These are phyloP conservation scores for Gorsachius magnificus DNA, from an alignment of 2,797 vertebrate genomes.

Conservation along the genomic window DNA sequence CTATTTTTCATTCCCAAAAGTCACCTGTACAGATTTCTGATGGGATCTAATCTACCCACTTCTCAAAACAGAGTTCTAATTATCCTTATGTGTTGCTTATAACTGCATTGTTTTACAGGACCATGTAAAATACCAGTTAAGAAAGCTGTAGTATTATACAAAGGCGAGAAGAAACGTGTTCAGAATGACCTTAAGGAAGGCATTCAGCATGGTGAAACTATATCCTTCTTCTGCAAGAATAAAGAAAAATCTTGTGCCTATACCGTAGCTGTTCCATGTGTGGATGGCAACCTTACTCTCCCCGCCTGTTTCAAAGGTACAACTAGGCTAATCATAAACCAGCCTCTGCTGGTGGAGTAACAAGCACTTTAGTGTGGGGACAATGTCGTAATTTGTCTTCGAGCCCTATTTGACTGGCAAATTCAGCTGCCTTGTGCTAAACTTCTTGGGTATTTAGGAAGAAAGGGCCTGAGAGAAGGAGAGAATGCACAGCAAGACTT, in stretches of 20 bases:
- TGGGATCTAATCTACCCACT: background rate
- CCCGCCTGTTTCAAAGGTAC: slow-evolving; percentile 88
- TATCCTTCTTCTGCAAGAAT: slow-evolving; percentile 88
- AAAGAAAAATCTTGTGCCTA: slow-evolving; percentile 84
- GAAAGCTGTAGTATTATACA: slow-evolving; percentile 85
- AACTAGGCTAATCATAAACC: background rate
- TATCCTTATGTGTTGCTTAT: background rate
- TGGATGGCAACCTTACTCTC: slow-evolving; percentile 79
- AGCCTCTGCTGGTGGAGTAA: background rate
- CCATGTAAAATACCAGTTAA: slow-evolving; percentile 83
- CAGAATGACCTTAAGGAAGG: slow-evolving; percentile 80
- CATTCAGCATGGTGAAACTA: slow-evolving; percentile 79
- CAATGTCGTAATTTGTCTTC: background rate
- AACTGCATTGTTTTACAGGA: slow-evolving; percentile 71
- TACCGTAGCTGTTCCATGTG: slow-evolving; percentile 76
- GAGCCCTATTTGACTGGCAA: background rate
- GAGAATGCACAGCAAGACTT: background rate
- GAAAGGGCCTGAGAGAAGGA: background rate
- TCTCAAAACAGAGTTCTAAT: background rate
- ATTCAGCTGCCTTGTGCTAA: background rate
- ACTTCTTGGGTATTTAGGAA: background rate
- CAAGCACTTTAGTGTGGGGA: background rate
- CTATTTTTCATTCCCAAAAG: background rate
- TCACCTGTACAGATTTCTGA: background rate
- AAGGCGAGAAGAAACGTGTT: slow-evolving; percentile 80